Evolutionary conservation across 2,888 invertebrate species (phyloP).

Genomic region (Aricia artaxerxes): DNA sequence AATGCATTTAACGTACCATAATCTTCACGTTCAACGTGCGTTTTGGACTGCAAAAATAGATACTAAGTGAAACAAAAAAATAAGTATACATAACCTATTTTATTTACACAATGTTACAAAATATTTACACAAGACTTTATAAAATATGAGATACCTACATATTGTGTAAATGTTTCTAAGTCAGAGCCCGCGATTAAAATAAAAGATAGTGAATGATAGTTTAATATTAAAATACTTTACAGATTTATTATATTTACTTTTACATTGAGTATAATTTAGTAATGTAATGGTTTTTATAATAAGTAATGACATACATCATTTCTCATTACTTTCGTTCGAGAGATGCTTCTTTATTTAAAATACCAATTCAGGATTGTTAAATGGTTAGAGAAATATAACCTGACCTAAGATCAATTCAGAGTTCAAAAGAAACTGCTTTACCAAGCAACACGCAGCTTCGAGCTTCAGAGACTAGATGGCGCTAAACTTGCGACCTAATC

Average conservation of each 20-base stretch:
- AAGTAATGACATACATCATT: too few relatives aligned
- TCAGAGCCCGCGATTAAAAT: not conserved
- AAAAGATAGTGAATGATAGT: not conserved
- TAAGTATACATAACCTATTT: not conserved
- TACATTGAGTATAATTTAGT: not conserved
- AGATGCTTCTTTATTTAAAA: too few relatives aligned
- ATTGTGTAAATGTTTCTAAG: not conserved
- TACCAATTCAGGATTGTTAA: too few relatives aligned
- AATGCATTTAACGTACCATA: too few relatives aligned
- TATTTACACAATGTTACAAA: constrained; percentile 20
- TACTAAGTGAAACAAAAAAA: not conserved
- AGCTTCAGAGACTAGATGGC: not conserved
- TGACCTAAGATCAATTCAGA: not conserved
- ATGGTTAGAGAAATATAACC: too few relatives aligned
- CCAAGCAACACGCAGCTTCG: not conserved
- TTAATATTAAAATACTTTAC: not conserved
- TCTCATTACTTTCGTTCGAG: too few relatives aligned
- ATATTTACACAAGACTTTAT: constrained; percentile 17
- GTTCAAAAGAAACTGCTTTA: not conserved
- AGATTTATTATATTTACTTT: not conserved
- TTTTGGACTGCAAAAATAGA: not conserved
- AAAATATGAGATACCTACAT: not conserved
- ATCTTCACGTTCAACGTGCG: too few relatives aligned
- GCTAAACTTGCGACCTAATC: not conserved
- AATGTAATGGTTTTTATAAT: too few relatives aligned